Percentiles rank a stretch among this genome's conserved stretches.
phyloP scores from a whole-genome alignment of 2,113 vertebrate genomes.

The Orthonyx spaldingii region DNA sequence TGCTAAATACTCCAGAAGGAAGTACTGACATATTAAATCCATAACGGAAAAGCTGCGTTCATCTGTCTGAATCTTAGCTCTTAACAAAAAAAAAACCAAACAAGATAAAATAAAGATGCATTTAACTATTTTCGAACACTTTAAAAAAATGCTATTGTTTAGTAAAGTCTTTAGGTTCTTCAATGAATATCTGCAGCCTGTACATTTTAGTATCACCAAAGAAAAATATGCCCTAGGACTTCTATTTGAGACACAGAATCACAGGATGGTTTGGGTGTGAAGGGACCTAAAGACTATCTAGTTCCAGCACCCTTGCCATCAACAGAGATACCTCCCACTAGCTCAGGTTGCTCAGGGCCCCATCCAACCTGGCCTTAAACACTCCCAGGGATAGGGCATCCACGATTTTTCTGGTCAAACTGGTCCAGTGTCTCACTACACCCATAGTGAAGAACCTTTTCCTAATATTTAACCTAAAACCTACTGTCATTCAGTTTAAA shows the following conservation, averaged over 20 bases:
- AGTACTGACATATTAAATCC: constrained; percentile 32
- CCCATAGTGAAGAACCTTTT: not conserved
- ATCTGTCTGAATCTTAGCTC: not conserved
- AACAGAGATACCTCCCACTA: not conserved
- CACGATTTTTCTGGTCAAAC: not conserved
- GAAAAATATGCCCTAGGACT: not conserved
- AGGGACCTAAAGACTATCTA: not conserved
- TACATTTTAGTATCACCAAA: not conserved
- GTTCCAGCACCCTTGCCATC: not conserved
- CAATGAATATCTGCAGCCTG: not conserved
- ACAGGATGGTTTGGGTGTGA: not conserved
- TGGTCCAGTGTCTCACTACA: not conserved
- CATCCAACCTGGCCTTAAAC: not conserved
- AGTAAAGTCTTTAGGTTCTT: not conserved
- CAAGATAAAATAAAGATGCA: not conserved
- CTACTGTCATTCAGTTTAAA: not conserved
- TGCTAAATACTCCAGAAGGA: constrained; percentile 7
- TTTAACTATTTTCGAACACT: not conserved
- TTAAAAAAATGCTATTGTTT: not conserved
- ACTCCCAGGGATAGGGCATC: not conserved
- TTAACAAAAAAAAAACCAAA: not conserved
- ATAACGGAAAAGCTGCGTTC: not conserved
- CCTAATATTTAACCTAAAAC: not conserved
- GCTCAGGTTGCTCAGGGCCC: not conserved
- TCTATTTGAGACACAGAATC: not conserved